Evolutionary conservation across 2,888 invertebrate species (phyloP).

Genomic region (Lasioglossum malachurum): DNA sequence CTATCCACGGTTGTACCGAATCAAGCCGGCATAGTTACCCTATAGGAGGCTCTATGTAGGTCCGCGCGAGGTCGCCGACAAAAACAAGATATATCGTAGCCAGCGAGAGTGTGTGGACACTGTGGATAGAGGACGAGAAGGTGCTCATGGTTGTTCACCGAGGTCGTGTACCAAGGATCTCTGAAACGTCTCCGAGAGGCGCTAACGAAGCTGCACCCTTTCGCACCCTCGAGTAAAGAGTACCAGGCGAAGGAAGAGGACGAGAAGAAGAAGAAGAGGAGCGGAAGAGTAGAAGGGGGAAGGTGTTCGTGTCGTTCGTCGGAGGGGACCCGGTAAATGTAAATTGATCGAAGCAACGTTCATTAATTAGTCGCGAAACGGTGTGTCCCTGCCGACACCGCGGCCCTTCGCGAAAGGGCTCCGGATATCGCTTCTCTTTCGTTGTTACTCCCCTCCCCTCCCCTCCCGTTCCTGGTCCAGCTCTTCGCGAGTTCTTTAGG

Average conservation of each 20-base stretch:
- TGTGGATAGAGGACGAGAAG: background rate
- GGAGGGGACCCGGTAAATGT: conserved; percentile 79
- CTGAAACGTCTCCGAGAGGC: conserved; percentile 62
- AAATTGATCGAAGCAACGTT: conserved; percentile 83
- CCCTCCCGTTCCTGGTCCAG: conserved; percentile 28
- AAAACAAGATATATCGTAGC: conserved; percentile 27
- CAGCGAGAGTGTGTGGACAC: conserved; percentile 13
- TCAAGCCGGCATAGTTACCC: conserved; percentile 28
- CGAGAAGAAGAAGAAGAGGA: background rate
- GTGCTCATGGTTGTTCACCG: conserved; percentile 42
- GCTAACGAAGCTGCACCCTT: conserved; percentile 78
- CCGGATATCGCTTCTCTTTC: conserved; percentile 36
- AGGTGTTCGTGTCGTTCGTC: conserved; percentile 34
- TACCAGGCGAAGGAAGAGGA: conserved; percentile 19
- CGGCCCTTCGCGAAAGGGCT: conserved; percentile 7
- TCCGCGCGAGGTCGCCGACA: background rate
- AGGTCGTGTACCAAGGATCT: conserved; percentile 65
- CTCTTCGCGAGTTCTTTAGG: conserved; percentile 5
- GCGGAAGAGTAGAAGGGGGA: background rate
- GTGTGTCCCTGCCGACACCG: conserved; percentile 71
- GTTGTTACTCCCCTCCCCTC: conserved; percentile 22
- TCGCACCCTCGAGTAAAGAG: conserved; percentile 53
- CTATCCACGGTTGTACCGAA: conserved; percentile 27
- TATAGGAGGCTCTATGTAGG: conserved; percentile 15
- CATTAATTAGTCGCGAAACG: conserved; percentile 83